These are phyloP conservation scores for Acronicta psi DNA, from an alignment of 2,888 invertebrate genomes.

Conservation along the genomic window DNA sequence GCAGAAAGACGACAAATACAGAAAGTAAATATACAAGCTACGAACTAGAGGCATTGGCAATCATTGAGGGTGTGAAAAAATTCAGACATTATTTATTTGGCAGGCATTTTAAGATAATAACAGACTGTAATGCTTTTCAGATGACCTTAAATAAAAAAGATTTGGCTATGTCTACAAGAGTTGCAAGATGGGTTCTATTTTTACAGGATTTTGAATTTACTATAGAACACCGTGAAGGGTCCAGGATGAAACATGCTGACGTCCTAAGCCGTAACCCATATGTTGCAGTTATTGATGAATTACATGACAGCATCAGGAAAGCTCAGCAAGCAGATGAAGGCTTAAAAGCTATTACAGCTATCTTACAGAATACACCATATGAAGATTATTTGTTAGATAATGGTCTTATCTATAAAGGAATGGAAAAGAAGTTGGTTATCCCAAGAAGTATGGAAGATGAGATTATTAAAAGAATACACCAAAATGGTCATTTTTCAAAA, in stretches of 20 bases:
- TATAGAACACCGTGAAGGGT: constrained; percentile 36
- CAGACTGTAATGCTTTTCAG: no score
- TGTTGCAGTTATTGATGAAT: neutral
- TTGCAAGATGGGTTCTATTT: no score
- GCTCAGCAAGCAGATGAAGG: constrained; percentile 16
- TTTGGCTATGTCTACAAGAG: no score
- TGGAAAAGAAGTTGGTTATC: constrained; percentile 4
- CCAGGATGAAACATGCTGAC: constrained; percentile 62
- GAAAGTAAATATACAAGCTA: no score
- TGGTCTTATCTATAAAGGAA: constrained; percentile 9
- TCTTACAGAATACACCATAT: constrained; percentile 1
- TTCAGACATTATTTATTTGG: no score
- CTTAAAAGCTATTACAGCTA: constrained; percentile 7
- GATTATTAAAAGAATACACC: constrained; percentile 12
- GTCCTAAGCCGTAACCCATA: constrained; percentile 37
- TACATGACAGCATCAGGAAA: neutral
- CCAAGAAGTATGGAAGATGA: constrained; percentile 7
- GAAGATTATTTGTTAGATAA: neutral
- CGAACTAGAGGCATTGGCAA: no score
- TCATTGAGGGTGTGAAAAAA: no score
- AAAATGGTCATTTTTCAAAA: constrained; percentile 23
- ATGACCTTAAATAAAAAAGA: no score
- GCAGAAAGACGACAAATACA: no score
- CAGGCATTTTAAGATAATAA: no score
- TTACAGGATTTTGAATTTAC: constrained; percentile 5